These are phyloP conservation scores for Pristionchus exspectatus DNA, from an alignment of 2,888 invertebrate genomes.

Conservation along the genomic window DNA sequence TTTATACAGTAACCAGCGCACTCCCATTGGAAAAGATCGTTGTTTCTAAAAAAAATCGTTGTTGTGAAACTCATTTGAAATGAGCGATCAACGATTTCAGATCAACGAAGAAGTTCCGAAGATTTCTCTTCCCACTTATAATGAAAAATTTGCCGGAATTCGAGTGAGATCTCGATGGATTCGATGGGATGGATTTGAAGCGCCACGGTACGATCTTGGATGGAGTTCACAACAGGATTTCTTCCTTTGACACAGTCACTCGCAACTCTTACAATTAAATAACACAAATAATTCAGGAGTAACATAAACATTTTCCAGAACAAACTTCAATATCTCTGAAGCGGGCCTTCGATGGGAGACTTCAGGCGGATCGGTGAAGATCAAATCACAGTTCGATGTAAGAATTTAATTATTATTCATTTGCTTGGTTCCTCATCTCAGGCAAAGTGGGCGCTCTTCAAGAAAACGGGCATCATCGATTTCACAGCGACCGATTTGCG, in stretches of 20 bases:
- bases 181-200: background rate
- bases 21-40: background rate
- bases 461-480: background rate
- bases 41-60: background rate
- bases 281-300: background rate
- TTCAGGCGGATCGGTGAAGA: background rate
- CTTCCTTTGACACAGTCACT: background rate
- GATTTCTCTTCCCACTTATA: background rate
- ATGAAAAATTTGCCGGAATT: background rate
- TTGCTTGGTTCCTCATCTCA: background rate
- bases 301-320: background rate
- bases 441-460: slow-evolving; percentile 23
- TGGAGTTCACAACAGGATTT: background rate
- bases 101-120: background rate
- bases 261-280: background rate
- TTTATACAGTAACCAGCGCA: background rate
- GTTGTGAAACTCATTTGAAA: background rate
- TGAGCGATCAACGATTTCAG: background rate
- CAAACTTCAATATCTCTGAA: background rate
- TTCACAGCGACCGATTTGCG: slow-evolving; percentile 7
- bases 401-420: background rate
- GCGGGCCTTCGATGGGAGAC: slow-evolving; percentile 12
- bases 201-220: background rate
- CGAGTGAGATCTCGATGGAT: background rate
- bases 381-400: background rate